These are phyloP conservation scores for Montipora cactus DNA, from an alignment of 64 coral and sea anemone genomes.

Conservation along the genomic window DNA sequence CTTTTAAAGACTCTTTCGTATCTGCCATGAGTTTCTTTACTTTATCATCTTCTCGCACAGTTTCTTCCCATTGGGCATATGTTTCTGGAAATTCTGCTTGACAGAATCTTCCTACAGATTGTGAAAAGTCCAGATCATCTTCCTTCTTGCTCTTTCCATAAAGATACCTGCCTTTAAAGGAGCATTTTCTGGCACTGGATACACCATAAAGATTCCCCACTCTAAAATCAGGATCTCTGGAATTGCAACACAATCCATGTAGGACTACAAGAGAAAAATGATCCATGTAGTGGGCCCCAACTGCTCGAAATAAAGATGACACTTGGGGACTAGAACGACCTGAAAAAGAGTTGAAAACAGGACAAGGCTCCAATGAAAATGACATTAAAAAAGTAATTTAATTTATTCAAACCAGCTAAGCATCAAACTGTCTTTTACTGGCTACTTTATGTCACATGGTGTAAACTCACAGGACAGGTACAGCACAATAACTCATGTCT, in stretches of 20 bases:
- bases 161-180: background rate
- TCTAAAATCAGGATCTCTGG: background rate
- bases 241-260: constrained; percentile 37
- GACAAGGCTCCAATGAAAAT: too few species aligned
- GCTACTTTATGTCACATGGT: too few species aligned
- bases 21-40: background rate
- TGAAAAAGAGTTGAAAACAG: background rate
- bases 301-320: constrained; percentile 25
- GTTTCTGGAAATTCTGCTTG: constrained; percentile 43
- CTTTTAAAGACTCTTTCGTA: background rate
- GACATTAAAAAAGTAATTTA: too few species aligned
- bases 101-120: constrained; percentile 19
- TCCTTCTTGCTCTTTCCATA: background rate
- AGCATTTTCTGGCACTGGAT: background rate
- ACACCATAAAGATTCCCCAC: constrained; percentile 63
- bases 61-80: constrained; percentile 3
- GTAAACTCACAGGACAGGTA: too few species aligned
- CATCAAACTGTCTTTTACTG: too few species aligned
- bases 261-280: constrained; percentile 37
- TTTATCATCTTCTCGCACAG: background rate
- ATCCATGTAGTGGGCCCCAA: constrained; percentile 57
- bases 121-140: background rate
- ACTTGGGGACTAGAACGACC: background rate
- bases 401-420: too few species aligned
- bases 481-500: too few species aligned